Evolutionary conservation across 1,140 invertebrate genomes (phyloP).

Genomic region (Drosophila subobscura): DNA sequence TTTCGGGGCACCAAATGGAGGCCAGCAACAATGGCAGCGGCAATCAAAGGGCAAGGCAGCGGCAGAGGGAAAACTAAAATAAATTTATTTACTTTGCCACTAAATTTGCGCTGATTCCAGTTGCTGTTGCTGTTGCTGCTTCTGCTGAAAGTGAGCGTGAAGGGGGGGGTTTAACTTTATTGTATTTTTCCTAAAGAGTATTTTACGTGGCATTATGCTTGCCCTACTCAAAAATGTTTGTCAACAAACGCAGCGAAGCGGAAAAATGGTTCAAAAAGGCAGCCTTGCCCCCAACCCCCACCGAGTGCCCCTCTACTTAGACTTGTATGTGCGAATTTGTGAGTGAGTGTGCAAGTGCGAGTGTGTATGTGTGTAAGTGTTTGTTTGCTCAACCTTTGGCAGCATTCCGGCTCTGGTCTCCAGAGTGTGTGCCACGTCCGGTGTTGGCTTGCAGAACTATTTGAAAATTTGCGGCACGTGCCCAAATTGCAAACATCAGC

Average conservation of each 20-base stretch:
- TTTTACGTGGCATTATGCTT: slow-evolving; percentile 51
- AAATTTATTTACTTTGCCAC: slow-evolving; percentile 82
- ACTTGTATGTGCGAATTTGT: background rate
- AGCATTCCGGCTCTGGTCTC: slow-evolving; percentile 39
- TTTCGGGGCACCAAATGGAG: slow-evolving; percentile 12
- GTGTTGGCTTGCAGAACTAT: slow-evolving; percentile 54
- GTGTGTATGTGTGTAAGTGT: slow-evolving; percentile 31
- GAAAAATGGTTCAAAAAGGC: slow-evolving; percentile 57
- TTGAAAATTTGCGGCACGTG: slow-evolving; percentile 82
- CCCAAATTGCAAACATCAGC: slow-evolving; percentile 82
- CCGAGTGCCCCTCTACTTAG: background rate
- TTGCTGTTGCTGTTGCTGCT: slow-evolving; percentile 27
- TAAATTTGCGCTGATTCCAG: slow-evolving; percentile 78
- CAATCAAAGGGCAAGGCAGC: slow-evolving; percentile 6
- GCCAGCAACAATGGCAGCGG: slow-evolving; percentile 28
- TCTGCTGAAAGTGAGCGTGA: too few relatives aligned
- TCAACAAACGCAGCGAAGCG: slow-evolving; percentile 76
- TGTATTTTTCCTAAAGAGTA: too few relatives aligned
- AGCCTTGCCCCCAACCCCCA: slow-evolving; percentile 7
- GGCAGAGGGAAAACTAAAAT: slow-evolving; percentile 66
- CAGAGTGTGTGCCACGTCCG: slow-evolving; percentile 65
- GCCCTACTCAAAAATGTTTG: slow-evolving; percentile 70
- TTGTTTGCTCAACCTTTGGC: slow-evolving; percentile 42
- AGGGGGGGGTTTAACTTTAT: too few relatives aligned
- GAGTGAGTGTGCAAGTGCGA: background rate